phyloP scores from a whole-genome alignment of 2,113 vertebrate genomes.

The Pelodiscus sinensis region DNA sequence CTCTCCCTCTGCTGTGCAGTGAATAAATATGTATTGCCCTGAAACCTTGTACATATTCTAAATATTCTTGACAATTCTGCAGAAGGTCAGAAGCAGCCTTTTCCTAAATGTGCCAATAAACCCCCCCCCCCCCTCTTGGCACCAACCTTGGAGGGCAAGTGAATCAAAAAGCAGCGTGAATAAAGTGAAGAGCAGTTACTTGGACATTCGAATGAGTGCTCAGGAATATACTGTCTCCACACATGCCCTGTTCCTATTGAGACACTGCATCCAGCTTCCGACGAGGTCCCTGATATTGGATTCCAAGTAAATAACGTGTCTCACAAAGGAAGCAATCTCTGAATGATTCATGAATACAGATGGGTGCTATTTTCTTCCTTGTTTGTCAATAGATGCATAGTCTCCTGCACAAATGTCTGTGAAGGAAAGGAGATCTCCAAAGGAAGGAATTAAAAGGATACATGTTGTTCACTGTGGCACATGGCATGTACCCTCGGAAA shows the following conservation, averaged over 20 bases:
- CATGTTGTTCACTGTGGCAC: not conserved
- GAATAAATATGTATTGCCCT: not conserved
- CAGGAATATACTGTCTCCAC: not conserved
- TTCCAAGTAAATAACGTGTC: not conserved
- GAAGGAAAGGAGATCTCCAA: not conserved
- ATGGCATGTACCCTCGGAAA: not conserved
- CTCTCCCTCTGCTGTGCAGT: not conserved
- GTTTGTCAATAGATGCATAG: not conserved
- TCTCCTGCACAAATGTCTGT: not conserved
- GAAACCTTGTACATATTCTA: not conserved
- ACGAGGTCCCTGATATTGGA: not conserved
- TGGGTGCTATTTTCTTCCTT: not conserved
- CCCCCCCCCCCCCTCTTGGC: too few species aligned
- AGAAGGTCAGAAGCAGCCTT: not conserved
- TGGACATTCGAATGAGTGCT: not conserved
- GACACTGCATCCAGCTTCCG: not conserved
- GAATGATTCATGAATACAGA: not conserved
- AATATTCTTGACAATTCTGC: not conserved
- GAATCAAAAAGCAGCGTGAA: not conserved
- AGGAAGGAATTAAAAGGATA: not conserved
- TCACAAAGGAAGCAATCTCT: not conserved
- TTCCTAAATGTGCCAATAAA: not conserved
- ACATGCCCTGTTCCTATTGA: not conserved
- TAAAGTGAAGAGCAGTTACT: not conserved
- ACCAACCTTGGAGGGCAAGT: not conserved